Percentiles rank a stretch among this genome's conserved stretches.
These are phyloP conservation scores for Atractosteus spatula DNA, from an alignment of 2,113 vertebrate species.

Conservation along the genomic window DNA sequence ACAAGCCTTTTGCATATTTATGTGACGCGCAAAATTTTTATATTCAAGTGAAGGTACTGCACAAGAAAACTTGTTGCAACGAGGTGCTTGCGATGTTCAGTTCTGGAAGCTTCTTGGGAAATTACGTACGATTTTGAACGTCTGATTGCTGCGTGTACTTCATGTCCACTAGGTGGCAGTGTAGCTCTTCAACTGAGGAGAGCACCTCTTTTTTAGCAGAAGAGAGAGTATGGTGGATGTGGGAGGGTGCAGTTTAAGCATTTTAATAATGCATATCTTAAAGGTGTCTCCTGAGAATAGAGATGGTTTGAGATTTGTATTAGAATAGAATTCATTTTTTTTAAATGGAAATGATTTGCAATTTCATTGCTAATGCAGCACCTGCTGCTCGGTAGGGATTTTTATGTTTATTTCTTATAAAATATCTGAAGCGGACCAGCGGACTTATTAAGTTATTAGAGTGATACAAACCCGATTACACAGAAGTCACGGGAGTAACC, in stretches of 20 bases:
- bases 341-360: conserved; percentile 1
- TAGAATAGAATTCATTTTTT: conserved; percentile 14
- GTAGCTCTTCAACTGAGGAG: conserved; percentile 21
- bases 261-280: conserved; percentile 20
- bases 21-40: no score
- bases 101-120: no score
- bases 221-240: neutral
- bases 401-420: neutral
- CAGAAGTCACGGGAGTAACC: conserved; percentile 2
- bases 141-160: conserved; percentile 4
- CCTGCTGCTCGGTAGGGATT: conserved; percentile 9
- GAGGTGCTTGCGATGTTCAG: no score
- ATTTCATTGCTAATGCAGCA: neutral
- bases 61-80: no score
- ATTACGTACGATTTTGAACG: no score
- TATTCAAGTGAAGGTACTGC: no score
- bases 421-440: neutral
- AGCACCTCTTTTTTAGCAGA: neutral
- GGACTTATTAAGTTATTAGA: neutral
- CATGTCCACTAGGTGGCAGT: conserved; percentile 60
- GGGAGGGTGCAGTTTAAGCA: conserved; percentile 1
- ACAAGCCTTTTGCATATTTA: no score
- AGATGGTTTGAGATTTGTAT: conserved; percentile 6
- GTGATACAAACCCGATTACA: conserved; percentile 4
- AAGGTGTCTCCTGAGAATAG: conserved; percentile 2